A percentile compares a stretch with the other conserved stretches of the same genome.
phyloP scores from a whole-genome alignment of 2,113 vertebrate species.

The Regulus satrapa region DNA sequence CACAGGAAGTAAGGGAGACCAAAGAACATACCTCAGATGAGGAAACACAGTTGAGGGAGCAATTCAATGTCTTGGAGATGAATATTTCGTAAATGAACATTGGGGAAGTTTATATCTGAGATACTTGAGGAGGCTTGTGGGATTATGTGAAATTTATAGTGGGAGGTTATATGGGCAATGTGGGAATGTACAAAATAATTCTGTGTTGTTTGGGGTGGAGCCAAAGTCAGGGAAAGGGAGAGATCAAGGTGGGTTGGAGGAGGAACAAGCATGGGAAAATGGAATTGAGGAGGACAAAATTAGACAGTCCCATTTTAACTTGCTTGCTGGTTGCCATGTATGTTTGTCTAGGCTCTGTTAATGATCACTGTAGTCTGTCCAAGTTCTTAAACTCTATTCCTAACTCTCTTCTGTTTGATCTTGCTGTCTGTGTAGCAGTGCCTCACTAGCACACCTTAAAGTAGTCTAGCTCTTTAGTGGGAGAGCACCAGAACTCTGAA shows the following conservation, averaged over 20 bases:
- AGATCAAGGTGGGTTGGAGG: neutral
- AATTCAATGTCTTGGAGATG: neutral
- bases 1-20: neutral
- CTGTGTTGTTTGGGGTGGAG: neutral
- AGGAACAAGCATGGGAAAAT: neutral
- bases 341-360: neutral
- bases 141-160: neutral
- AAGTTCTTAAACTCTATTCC: neutral
- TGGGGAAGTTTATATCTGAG: neutral
- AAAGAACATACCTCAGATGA: neutral
- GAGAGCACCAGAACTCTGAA: neutral
- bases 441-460: neutral
- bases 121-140: neutral
- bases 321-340: neutral
- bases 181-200: neutral
- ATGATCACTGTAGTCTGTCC: neutral
- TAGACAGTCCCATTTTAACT: neutral
- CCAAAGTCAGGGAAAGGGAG: neutral
- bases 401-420: neutral
- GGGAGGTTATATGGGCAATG: neutral
- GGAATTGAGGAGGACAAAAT: neutral
- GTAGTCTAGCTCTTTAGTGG: neutral
- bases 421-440: neutral
- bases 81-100: neutral
- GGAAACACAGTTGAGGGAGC: neutral